Conservation (phyloP, 92 coral and sea anemone species). For the Phenganax subtilis region DNA sequence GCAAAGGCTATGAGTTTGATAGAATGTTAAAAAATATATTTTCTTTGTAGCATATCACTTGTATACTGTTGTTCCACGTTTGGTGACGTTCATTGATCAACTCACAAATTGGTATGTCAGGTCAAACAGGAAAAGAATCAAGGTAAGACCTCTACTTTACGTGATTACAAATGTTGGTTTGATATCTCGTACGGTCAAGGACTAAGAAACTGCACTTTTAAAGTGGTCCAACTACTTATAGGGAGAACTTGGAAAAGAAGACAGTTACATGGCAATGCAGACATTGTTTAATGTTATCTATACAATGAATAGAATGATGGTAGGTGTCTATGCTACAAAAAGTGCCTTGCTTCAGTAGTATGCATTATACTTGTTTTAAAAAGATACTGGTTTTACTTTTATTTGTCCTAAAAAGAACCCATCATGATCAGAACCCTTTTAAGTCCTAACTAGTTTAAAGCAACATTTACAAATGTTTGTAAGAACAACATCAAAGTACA, state of each 20-base stretch:
- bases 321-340: constrained; percentile 30
- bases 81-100: constrained; percentile 89
- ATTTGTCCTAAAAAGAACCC: too few species aligned
- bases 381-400: too few species aligned
- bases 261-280: constrained; percentile 74
- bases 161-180: background rate
- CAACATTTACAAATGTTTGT: too few species aligned
- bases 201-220: too few species aligned
- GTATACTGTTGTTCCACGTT: constrained; percentile 94
- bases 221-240: constrained; percentile 8
- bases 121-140: constrained; percentile 88
- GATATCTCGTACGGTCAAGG: too few species aligned
- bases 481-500: too few species aligned
- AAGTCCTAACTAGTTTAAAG: too few species aligned
- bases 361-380: too few species aligned
- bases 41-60: constrained; percentile 67
- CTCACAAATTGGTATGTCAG: constrained; percentile 95
- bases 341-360: too few species aligned
- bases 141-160: constrained; percentile 49
- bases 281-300: constrained; percentile 86
- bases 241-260: constrained; percentile 87
- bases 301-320: constrained; percentile 86
- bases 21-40: background rate
- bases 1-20: background rate
- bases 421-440: too few species aligned